A percentile compares a stretch with the other conserved stretches of the same genome.
Evolutionary conservation across 2,113 vertebrate species (phyloP).

Genomic region (Corapipo altera): DNA sequence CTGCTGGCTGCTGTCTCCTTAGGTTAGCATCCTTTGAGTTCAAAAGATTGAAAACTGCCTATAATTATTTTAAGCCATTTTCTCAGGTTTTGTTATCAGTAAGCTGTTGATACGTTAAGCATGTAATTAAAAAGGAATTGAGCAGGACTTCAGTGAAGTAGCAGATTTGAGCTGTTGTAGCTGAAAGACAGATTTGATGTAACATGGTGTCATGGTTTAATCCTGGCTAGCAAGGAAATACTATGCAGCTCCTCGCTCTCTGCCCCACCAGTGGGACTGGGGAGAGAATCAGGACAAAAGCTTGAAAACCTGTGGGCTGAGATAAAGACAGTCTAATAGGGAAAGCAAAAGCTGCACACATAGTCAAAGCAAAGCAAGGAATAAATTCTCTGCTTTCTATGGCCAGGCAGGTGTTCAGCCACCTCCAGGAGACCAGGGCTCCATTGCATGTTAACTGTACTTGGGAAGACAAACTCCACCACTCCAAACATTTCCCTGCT

Average conservation of each 20-base stretch:
- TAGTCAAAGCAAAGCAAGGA: background rate
- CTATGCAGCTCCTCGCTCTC: background rate
- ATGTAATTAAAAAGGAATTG: background rate
- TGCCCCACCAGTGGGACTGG: background rate
- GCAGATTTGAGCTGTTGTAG: background rate
- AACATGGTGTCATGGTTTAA: background rate
- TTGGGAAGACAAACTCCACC: background rate
- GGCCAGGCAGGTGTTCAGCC: background rate
- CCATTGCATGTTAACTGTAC: background rate
- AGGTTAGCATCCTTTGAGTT: background rate
- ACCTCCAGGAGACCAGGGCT: background rate
- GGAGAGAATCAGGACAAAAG: background rate
- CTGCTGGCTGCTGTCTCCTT: background rate
- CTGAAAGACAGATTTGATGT: background rate
- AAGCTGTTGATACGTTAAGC: background rate
- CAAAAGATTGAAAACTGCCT: background rate
- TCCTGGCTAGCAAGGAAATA: background rate
- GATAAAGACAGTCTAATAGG: background rate
- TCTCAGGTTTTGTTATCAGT: background rate
- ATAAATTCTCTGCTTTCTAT: background rate
- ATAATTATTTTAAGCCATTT: background rate
- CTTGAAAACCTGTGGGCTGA: background rate
- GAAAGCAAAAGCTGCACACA: background rate
- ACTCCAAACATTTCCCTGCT: background rate
- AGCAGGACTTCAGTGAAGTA: background rate